phyloP scores from a whole-genome alignment of 1,140 invertebrate species.

The Heliconius melpomene region DNA sequence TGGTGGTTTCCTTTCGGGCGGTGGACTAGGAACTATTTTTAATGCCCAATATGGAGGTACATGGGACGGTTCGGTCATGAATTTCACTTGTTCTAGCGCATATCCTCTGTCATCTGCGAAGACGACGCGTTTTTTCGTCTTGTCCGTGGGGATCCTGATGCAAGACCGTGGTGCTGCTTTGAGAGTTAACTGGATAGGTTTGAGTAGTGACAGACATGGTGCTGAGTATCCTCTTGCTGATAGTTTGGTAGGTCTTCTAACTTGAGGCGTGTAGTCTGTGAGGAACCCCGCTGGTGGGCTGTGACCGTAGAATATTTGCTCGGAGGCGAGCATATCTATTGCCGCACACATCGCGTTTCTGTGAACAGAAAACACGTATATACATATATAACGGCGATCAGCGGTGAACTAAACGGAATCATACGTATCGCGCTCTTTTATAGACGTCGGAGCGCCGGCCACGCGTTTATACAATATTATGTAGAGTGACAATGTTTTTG shows the following conservation, averaged over 20 bases:
- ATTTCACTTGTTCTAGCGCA: conserved; percentile 90
- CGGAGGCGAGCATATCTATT: conserved; percentile 84
- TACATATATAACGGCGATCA: conserved; percentile 31
- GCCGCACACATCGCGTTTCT: conserved; percentile 69
- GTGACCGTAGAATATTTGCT: conserved; percentile 86
- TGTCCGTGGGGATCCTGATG: conserved; percentile 59
- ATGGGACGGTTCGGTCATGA: conserved; percentile 96
- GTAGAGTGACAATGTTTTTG: conserved; percentile 47
- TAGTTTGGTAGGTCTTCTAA: conserved; percentile 59
- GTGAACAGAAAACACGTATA: conserved; percentile 51
- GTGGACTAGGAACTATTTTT: conserved; percentile 82
- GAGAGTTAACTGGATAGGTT: conserved; percentile 66
- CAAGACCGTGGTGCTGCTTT: conserved; percentile 67
- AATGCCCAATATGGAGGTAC: conserved; percentile 92
- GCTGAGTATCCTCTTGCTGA: conserved; percentile 62
- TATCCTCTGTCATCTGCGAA: conserved; percentile 96
- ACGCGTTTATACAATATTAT: conserved; percentile 51
- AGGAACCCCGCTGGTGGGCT: conserved; percentile 84
- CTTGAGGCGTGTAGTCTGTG: conserved; percentile 76
- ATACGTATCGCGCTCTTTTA: conserved; percentile 51
- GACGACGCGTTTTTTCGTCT: conserved; percentile 91
- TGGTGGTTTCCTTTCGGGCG: conserved; percentile 74
- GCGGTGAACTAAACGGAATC: conserved; percentile 64
- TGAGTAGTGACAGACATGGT: conserved; percentile 64
- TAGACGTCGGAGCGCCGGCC: conserved; percentile 55